phyloP scores from a whole-genome alignment of 1,140 invertebrate species.

The Arctopsyche grandis region DNA sequence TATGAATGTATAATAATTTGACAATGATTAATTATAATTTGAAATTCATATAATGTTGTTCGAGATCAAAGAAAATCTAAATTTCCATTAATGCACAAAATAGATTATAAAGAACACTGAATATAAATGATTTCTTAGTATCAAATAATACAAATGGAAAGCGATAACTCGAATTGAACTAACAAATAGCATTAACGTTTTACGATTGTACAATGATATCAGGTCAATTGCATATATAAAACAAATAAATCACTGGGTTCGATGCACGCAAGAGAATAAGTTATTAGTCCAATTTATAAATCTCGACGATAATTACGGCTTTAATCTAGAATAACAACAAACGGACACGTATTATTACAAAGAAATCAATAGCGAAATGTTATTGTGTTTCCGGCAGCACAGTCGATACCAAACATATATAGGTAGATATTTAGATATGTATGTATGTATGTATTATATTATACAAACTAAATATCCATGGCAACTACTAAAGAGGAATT shows the following conservation, averaged over 20 bases:
- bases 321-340: neutral
- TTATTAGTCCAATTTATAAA: conserved; percentile 11
- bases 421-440: too few species aligned
- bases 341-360: neutral
- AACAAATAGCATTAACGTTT: neutral
- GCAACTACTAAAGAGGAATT: neutral
- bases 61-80: too few species aligned
- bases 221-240: neutral
- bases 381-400: neutral
- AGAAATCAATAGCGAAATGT: neutral
- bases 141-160: too few species aligned
- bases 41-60: too few species aligned
- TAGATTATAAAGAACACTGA: too few species aligned
- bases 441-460: too few species aligned
- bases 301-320: neutral
- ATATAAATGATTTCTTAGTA: too few species aligned
- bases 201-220: neutral
- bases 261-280: neutral
- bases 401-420: too few species aligned
- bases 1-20: too few species aligned
- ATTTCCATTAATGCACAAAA: too few species aligned
- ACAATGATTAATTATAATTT: too few species aligned
- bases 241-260: neutral
- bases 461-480: too few species aligned
- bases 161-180: neutral